Evolutionary conservation across 2,888 invertebrate genomes (phyloP).

Genomic region (Dorcus hopei): DNA sequence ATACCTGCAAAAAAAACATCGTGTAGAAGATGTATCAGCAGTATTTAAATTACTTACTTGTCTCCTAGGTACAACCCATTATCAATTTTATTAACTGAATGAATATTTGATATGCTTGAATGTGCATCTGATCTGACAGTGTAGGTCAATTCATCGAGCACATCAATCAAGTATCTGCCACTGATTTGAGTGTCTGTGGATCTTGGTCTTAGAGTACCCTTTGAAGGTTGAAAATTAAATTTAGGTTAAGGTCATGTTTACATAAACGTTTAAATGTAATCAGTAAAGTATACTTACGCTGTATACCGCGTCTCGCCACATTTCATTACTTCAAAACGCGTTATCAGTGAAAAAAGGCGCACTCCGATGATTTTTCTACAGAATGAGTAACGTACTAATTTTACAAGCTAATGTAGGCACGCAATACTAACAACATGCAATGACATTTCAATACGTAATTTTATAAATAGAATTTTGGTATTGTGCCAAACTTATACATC

Average conservation of each 20-base stretch:
- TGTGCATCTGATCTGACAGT: slow-evolving; percentile 27
- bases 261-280: not conserved
- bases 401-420: slow-evolving; percentile 10
- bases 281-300: slow-evolving; percentile 16
- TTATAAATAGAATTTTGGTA: slow-evolving; percentile 19
- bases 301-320: slow-evolving; percentile 23
- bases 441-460: slow-evolving; percentile 19
- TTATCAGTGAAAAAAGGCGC: slow-evolving; percentile 2
- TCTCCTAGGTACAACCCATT: slow-evolving; percentile 37
- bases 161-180: slow-evolving; percentile 32
- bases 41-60: slow-evolving; percentile 29
- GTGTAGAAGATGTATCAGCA: not conserved
- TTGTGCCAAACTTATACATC: slow-evolving; percentile 6
- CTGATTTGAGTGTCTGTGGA: slow-evolving; percentile 23
- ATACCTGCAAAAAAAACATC: slow-evolving; percentile 52
- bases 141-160: slow-evolving; percentile 32
- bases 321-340: slow-evolving; percentile 1
- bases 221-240: slow-evolving; percentile 10
- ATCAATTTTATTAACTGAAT: slow-evolving; percentile 37
- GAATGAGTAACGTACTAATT: slow-evolving; percentile 12
- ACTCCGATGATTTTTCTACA: slow-evolving; percentile 9
- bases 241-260: not conserved
- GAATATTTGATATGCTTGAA: slow-evolving; percentile 33
- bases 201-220: slow-evolving; percentile 38
- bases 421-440: slow-evolving; percentile 17